These are phyloP conservation scores for Trididemnum miniatum DNA, from an alignment of 23 tunicate genomes.

Conservation along the genomic window DNA sequence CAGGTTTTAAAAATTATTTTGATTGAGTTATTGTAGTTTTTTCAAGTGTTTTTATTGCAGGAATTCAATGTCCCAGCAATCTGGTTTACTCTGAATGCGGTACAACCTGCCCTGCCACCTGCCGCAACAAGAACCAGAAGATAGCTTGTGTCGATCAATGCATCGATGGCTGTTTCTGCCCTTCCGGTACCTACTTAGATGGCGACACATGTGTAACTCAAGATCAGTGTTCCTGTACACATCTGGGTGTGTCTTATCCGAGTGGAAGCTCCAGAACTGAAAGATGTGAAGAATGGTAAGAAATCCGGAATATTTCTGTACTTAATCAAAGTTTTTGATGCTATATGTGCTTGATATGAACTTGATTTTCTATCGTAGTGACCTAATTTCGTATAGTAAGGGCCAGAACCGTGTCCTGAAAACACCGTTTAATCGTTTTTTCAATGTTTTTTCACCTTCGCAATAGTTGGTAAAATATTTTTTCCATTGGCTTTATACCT, in stretches of 20 bases:
- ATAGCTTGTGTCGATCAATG: slow-evolving; percentile 51
- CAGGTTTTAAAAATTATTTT: no score
- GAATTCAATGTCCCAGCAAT: slow-evolving; percentile 57
- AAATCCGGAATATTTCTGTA: no score
- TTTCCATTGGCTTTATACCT: no score
- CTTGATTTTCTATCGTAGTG: no score
- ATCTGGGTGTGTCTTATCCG: slow-evolving; percentile 48
- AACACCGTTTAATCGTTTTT: no score
- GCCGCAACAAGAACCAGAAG: slow-evolving; percentile 65
- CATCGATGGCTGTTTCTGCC: slow-evolving; percentile 93
- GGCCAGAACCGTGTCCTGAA: no score
- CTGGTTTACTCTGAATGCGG: slow-evolving; percentile 85
- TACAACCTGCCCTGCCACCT: slow-evolving; percentile 72
- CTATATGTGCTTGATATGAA: no score
- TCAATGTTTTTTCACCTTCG: no score
- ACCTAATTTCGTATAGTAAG: no score
- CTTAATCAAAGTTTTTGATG: no score
- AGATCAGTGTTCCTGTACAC: slow-evolving; percentile 80
- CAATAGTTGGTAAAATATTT: no score
- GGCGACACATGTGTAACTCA: slow-evolving; percentile 73
- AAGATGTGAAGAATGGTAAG: slow-evolving; percentile 84
- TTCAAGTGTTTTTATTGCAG: slow-evolving; percentile 22
- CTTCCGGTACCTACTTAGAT: slow-evolving; percentile 70
- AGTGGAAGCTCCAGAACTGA: slow-evolving; percentile 48
- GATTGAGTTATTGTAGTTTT: no score